phyloP scores from a whole-genome alignment of 2,797 vertebrate species.

The Sylvilagus floridanus region DNA sequence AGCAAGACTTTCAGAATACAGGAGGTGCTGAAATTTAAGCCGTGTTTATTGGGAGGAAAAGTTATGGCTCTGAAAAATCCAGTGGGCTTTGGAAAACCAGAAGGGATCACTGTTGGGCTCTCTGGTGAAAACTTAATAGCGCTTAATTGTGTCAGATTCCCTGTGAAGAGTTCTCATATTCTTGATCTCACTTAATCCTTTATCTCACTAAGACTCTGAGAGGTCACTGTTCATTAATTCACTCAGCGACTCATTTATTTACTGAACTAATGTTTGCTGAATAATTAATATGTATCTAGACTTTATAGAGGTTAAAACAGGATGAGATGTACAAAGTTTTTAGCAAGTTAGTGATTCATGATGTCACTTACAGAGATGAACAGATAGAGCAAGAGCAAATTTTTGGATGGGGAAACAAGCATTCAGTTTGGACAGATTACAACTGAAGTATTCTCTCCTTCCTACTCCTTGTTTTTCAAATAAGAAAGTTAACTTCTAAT shows the following conservation, averaged over 20 bases:
- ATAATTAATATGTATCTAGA: background rate
- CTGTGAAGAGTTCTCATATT: background rate
- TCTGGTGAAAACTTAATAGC: background rate
- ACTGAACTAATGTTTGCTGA: background rate
- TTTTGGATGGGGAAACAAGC: background rate
- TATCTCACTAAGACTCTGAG: background rate
- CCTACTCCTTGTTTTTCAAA: background rate
- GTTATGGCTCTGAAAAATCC: background rate
- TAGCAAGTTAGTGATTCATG: background rate
- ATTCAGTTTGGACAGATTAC: background rate
- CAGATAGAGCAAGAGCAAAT: background rate
- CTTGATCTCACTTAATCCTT: background rate
- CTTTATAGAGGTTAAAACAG: background rate
- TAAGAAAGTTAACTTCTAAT: background rate
- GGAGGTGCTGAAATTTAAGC: background rate
- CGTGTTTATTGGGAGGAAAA: background rate
- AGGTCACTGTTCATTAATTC: background rate
- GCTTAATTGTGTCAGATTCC: background rate
- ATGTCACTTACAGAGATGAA: background rate
- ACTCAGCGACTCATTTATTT: background rate
- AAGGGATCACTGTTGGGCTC: background rate
- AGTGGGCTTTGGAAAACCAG: background rate
- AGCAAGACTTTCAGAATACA: conserved; percentile 1
- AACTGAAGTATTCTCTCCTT: background rate
- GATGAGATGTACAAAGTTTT: background rate